Conservation (phyloP, 1,140 invertebrate genomes). For the Gryon sp. region DNA sequence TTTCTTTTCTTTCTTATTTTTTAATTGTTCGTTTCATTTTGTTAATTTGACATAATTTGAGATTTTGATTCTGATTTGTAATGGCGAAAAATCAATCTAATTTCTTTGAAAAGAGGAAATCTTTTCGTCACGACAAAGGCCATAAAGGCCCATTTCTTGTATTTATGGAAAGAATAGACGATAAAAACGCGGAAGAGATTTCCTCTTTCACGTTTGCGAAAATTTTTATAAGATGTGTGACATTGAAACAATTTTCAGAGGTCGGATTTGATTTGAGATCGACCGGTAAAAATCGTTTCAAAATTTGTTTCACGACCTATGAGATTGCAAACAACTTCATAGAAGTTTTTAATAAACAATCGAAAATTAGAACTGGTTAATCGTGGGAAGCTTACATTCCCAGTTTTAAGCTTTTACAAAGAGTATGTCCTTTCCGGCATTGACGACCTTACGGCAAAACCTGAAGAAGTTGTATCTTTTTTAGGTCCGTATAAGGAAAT, state of each 20-base stretch:
- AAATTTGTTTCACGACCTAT: not conserved
- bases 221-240: no score
- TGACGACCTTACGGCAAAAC: not conserved
- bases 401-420: slow-evolving; percentile 3
- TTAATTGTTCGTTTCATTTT: no score
- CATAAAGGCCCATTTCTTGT: no score
- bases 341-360: not conserved
- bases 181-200: no score
- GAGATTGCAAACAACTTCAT: not conserved
- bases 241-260: not conserved
- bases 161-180: no score
- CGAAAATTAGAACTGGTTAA: not conserved
- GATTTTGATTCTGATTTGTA: no score
- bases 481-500: not conserved
- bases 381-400: slow-evolving; percentile 13
- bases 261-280: not conserved
- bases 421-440: slow-evolving; percentile 8
- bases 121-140: no score
- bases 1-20: no score
- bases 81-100: no score
- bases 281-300: not conserved
- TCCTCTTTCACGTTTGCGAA: no score
- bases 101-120: no score
- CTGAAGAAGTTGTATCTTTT: not conserved
- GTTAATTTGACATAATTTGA: no score